A percentile compares a stretch with the other conserved stretches of the same genome.
These are phyloP conservation scores for Phyto melanocephala DNA, from an alignment of 2,888 invertebrate genomes.

Conservation along the genomic window DNA sequence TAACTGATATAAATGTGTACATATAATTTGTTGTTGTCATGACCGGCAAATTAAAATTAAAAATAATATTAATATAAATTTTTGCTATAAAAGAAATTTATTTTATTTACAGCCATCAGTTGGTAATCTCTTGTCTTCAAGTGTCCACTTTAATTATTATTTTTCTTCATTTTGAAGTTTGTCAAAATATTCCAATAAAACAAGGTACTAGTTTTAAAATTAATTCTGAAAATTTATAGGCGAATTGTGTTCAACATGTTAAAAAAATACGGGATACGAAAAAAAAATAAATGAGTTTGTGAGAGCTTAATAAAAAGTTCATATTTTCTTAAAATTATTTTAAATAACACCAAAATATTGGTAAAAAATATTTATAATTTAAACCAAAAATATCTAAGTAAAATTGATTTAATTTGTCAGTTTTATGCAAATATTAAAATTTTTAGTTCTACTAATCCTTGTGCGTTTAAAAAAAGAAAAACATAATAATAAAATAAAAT, in stretches of 20 bases:
- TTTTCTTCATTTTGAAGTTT: constrained; percentile 17
- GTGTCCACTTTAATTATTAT: constrained; percentile 38
- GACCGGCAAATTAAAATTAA: constrained; percentile 23
- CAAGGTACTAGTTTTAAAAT: constrained; percentile 35
- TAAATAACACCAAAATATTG: no score
- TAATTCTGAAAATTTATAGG: background rate
- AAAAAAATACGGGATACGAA: background rate
- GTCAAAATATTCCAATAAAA: background rate
- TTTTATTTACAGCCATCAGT: constrained; percentile 41
- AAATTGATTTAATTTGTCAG: no score
- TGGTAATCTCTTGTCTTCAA: constrained; percentile 44
- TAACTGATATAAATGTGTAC: constrained; percentile 56
- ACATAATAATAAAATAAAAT: no score
- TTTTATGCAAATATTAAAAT: no score
- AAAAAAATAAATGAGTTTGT: background rate
- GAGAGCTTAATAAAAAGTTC: no score
- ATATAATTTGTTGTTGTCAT: background rate
- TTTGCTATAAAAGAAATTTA: constrained; percentile 57
- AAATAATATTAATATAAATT: background rate
- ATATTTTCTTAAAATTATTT: no score
- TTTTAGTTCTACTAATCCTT: no score
- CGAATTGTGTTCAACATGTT: no score
- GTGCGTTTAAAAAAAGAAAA: no score
- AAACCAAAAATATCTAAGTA: no score
- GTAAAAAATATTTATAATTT: no score